Conservation (phyloP, 2,113 vertebrate genomes). For the Syngnathoides biaculeatus region DNA sequence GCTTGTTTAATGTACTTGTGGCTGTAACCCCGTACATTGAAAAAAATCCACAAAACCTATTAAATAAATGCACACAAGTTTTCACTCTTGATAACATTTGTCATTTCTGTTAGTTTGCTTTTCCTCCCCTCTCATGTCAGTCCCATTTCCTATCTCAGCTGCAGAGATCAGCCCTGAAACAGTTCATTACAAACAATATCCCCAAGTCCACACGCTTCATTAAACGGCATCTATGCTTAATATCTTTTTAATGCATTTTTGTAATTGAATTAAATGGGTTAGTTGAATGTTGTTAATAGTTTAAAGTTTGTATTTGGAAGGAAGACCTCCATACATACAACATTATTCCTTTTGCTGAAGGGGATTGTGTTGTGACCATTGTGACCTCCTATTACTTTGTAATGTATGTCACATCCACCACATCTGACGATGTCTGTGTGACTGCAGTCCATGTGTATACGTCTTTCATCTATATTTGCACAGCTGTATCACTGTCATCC, state of each 20-base stretch:
- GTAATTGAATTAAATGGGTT: slow-evolving; percentile 82
- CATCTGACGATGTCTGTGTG: slow-evolving; percentile 35
- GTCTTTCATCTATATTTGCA: slow-evolving; percentile 41
- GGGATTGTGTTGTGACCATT: slow-evolving; percentile 35
- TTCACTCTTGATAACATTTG: slow-evolving; percentile 35
- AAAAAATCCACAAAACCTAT: neutral
- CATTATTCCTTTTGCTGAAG: slow-evolving; percentile 47
- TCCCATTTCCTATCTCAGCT: slow-evolving; percentile 48
- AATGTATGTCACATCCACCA: slow-evolving; percentile 42
- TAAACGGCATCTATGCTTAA: slow-evolving; percentile 76
- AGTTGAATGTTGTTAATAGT: slow-evolving; percentile 72
- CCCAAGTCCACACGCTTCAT: slow-evolving; percentile 80
- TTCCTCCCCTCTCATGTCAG: slow-evolving; percentile 21
- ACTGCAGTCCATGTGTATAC: slow-evolving; percentile 19
- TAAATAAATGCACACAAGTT: neutral
- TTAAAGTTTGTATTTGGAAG: slow-evolving; percentile 51
- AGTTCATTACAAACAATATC: slow-evolving; percentile 80
- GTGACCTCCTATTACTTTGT: slow-evolving; percentile 32
- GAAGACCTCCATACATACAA: slow-evolving; percentile 38
- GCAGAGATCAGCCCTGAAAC: slow-evolving; percentile 67
- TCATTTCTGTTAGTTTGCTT: slow-evolving; percentile 21
- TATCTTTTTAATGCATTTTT: slow-evolving; percentile 84
- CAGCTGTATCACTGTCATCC: slow-evolving; percentile 15
- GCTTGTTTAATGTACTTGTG: neutral
- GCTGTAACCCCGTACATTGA: neutral